A percentile compares a stretch with the other conserved stretches of the same genome.
Evolutionary conservation across 2,797 vertebrate species (phyloP).

Genomic region (Todus mexicanus): DNA sequence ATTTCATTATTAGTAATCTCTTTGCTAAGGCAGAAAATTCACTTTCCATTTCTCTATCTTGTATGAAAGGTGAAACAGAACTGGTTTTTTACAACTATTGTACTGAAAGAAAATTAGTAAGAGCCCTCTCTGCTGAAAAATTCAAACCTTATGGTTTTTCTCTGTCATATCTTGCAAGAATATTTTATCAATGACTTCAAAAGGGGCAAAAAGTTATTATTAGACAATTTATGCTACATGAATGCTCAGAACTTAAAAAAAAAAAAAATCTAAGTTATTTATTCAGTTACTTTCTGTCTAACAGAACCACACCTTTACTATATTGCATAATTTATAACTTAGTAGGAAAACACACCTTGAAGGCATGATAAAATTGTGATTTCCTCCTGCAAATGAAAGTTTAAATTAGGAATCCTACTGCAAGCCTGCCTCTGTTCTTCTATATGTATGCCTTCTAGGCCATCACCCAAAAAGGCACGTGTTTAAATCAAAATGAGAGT

Average conservation of each 20-base stretch:
- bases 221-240: not conserved
- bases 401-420: not conserved
- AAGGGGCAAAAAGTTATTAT: not conserved
- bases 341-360: not conserved
- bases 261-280: not conserved
- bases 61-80: constrained; percentile 47
- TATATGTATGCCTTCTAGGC: not conserved
- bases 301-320: not conserved
- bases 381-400: not conserved
- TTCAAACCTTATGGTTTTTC: not conserved
- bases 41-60: constrained; percentile 6
- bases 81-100: constrained; percentile 32
- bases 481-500: not conserved
- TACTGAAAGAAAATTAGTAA: constrained; percentile 5
- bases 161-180: constrained; percentile 1
- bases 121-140: not conserved
- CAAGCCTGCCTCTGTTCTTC: not conserved
- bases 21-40: constrained; percentile 1
- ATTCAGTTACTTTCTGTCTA: not conserved
- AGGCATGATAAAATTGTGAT: not conserved
- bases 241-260: not conserved
- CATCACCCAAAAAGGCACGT: not conserved
- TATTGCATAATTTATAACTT: constrained; percentile 6
- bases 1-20: constrained; percentile 14
- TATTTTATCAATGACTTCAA: constrained; percentile 21